Conservation (phyloP, 2,113 vertebrate species). For the Heterotilapia buettikoferi region DNA sequence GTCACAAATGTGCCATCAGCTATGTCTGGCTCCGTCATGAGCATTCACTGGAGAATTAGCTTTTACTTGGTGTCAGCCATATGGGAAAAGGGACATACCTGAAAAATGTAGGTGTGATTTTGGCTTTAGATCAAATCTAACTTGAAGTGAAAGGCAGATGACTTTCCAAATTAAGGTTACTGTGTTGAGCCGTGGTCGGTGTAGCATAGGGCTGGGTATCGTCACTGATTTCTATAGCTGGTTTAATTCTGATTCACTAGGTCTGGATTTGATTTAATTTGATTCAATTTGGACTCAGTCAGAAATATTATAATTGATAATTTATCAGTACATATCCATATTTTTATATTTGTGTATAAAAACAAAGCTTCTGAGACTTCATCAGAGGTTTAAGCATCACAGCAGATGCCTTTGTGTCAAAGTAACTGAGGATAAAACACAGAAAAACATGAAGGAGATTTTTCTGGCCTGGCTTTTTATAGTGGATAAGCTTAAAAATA, state of each 20-base stretch:
- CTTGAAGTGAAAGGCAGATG: not conserved
- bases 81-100: not conserved
- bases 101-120: not conserved
- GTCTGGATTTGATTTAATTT: not conserved
- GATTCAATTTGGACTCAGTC: not conserved
- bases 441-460: not conserved
- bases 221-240: not conserved
- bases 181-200: not conserved
- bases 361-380: not conserved
- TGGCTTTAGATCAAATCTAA: not conserved
- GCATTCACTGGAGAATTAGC: not conserved
- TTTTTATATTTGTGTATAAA: not conserved
- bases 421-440: not conserved
- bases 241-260: not conserved
- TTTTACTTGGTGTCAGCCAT: not conserved
- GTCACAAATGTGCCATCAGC: slow-evolving; percentile 17
- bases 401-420: not conserved
- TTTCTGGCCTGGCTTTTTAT: not conserved
- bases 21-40: not conserved
- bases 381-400: not conserved
- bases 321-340: not conserved
- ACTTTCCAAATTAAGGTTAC: not conserved
- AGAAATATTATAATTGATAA: not conserved
- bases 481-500: not conserved
- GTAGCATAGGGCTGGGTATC: not conserved